phyloP scores from a whole-genome alignment of 2,113 vertebrate species.

The Chroicocephalus ridibundus region DNA sequence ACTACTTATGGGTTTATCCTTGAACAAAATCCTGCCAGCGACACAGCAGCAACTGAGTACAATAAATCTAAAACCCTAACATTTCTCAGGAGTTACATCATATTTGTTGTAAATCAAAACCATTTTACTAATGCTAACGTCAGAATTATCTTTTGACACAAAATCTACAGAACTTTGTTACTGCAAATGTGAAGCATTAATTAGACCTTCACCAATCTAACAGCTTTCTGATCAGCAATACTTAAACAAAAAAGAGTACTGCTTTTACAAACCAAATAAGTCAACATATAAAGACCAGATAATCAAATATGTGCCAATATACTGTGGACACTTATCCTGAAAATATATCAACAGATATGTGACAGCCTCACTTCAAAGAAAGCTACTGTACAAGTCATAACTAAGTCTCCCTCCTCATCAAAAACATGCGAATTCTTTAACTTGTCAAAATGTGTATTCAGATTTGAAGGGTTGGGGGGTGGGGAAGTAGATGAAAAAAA shows the following conservation, averaged over 20 bases:
- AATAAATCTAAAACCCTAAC: neutral
- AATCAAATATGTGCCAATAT: neutral
- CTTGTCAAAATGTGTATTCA: neutral
- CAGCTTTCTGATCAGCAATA: neutral
- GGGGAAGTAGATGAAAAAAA: neutral
- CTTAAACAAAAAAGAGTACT: neutral
- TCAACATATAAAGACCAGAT: neutral
- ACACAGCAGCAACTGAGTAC: neutral
- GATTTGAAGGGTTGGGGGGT: neutral
- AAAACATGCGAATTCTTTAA: neutral
- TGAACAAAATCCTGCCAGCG: neutral
- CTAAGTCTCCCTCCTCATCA: neutral
- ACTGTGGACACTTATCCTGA: neutral
- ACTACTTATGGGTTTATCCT: neutral
- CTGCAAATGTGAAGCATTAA: neutral
- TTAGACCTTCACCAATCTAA: neutral
- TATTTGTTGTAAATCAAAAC: slow-evolving; percentile 19
- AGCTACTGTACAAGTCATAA: neutral
- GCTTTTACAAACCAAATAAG: slow-evolving; percentile 1
- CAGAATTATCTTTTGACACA: neutral
- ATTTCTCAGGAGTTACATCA: neutral
- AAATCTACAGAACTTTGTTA: neutral
- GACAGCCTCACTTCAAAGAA: neutral
- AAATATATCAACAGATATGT: neutral
- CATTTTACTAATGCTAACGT: neutral